A percentile compares a stretch with the other conserved stretches of the same genome.
Conservation (phyloP, 64 coral and sea anemone genomes). For the Pachyseris speciosa region DNA sequence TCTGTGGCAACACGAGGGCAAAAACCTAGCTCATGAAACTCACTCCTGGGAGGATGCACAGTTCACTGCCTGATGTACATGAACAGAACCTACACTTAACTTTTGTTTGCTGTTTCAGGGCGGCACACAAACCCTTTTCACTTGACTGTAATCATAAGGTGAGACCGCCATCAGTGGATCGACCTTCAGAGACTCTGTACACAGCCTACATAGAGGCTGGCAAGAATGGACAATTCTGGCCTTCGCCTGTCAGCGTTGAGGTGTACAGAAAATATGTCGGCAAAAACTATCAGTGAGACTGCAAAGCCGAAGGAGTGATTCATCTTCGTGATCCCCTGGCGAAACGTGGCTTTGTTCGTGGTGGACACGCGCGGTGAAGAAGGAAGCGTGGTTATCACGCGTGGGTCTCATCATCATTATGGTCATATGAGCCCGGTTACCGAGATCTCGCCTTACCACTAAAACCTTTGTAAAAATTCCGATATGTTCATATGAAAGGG, state of each 20-base stretch:
- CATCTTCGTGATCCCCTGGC: too few species aligned
- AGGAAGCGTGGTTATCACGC: too few species aligned
- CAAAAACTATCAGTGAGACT: slow-evolving; percentile 1
- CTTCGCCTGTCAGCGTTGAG: slow-evolving; percentile 20
- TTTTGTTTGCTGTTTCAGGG: slow-evolving; percentile 49
- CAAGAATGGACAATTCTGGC: slow-evolving; percentile 30
- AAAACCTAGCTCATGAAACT: too few species aligned
- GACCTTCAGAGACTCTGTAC: slow-evolving; percentile 61
- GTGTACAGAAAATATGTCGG: slow-evolving; percentile 31
- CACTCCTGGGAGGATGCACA: background rate
- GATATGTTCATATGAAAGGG: too few species aligned
- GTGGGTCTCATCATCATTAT: too few species aligned
- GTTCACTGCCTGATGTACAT: too few species aligned
- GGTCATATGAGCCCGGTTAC: too few species aligned
- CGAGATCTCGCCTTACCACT: too few species aligned
- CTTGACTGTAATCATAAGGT: slow-evolving; percentile 72
- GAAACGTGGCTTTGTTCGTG: too few species aligned
- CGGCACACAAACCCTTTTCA: slow-evolving; percentile 67
- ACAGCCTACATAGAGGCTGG: slow-evolving; percentile 61
- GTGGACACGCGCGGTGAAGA: too few species aligned
- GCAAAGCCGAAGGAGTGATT: background rate
- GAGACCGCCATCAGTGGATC: slow-evolving; percentile 68
- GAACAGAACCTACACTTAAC: background rate
- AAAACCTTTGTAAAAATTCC: too few species aligned
- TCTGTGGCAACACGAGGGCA: too few species aligned